Conservation (phyloP, 2,797 vertebrate species). For the Pteronotus mesoamericanus region DNA sequence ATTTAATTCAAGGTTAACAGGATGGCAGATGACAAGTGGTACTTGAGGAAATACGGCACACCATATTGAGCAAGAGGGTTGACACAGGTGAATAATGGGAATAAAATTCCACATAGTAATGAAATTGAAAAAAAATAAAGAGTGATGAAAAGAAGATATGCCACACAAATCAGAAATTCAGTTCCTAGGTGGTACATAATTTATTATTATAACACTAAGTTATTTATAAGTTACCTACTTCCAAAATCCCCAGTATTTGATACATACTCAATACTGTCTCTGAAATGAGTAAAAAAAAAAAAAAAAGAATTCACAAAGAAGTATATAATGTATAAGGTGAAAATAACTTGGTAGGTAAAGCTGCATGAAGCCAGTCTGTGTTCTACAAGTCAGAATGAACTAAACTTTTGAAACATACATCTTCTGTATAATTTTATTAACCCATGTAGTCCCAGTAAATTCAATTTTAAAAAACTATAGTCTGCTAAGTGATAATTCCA, state of each 20-base stretch:
- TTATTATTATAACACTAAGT: neutral
- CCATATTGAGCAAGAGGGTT: neutral
- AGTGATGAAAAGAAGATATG: neutral
- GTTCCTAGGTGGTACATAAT: neutral
- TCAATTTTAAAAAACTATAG: neutral
- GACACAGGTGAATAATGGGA: neutral
- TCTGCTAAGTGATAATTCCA: neutral
- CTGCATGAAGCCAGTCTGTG: neutral
- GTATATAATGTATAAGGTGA: neutral
- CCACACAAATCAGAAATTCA: neutral
- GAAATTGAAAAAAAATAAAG: neutral
- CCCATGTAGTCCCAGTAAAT: too few relatives aligned
- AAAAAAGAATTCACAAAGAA: neutral
- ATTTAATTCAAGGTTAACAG: conserved; percentile 1
- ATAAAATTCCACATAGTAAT: neutral
- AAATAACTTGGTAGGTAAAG: neutral
- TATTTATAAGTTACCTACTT: neutral
- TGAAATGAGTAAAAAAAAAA: neutral
- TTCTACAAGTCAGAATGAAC: neutral
- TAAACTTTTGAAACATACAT: neutral
- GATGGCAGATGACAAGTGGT: neutral
- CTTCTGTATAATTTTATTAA: too few relatives aligned
- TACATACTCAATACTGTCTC: neutral
- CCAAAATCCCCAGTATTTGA: neutral
- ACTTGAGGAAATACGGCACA: neutral